phyloP scores from a whole-genome alignment of 2,888 invertebrate species.

The Leucoma salicis region DNA sequence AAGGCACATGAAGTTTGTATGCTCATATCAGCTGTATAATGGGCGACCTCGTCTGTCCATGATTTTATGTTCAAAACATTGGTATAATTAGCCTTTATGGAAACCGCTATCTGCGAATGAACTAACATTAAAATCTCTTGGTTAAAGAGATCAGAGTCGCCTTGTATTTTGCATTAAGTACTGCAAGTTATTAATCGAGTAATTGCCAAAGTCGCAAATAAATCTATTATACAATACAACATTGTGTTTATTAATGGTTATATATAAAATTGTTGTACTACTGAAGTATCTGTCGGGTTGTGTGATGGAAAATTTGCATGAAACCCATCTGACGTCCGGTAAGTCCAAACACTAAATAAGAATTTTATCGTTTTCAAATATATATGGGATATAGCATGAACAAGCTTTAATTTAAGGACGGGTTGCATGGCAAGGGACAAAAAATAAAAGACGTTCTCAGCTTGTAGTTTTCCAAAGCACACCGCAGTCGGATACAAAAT shows the following conservation, averaged over 20 bases:
- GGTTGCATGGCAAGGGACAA: slow-evolving; percentile 35
- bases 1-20: too few relatives aligned
- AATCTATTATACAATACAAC: slow-evolving; percentile 40
- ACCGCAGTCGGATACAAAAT: slow-evolving; percentile 55
- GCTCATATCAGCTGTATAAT: too few relatives aligned
- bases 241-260: slow-evolving; percentile 58
- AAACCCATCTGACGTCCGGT: slow-evolving; percentile 46
- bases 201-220: slow-evolving; percentile 22
- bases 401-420: slow-evolving; percentile 44
- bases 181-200: not conserved
- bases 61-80: too few relatives aligned
- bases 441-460: slow-evolving; percentile 22
- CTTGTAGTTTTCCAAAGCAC: slow-evolving; percentile 69
- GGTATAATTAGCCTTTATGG: too few relatives aligned
- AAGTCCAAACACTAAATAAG: slow-evolving; percentile 51
- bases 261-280: slow-evolving; percentile 52
- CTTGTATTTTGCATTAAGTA: not conserved
- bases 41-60: too few relatives aligned
- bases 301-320: slow-evolving; percentile 78
- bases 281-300: slow-evolving; percentile 68
- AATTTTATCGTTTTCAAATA: slow-evolving; percentile 24
- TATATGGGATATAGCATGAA: slow-evolving; percentile 49
- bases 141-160: not conserved
- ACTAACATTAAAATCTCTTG: too few relatives aligned
- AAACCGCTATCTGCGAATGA: too few relatives aligned